Percentiles rank a stretch among this genome's conserved stretches.
Evolutionary conservation across 2,797 vertebrate genomes (phyloP).

Genomic region (Micromesistius poutassou): DNA sequence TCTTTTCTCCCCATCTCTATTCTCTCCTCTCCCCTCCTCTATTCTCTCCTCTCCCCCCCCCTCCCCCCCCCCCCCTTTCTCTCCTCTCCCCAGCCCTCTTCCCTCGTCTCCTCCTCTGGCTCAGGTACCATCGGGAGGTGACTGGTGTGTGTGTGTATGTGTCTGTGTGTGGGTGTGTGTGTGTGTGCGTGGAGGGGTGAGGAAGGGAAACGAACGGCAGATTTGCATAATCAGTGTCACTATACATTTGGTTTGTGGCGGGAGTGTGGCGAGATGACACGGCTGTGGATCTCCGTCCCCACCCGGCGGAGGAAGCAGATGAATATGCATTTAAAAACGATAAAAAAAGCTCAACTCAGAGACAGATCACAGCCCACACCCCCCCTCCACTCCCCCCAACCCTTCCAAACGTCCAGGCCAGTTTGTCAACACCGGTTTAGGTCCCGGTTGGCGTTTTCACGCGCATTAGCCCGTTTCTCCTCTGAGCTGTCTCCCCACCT

Average conservation of each 20-base stretch:
- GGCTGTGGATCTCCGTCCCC: conserved; percentile 65
- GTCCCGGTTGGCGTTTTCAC: conserved; percentile 66
- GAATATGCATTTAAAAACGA: conserved; percentile 72
- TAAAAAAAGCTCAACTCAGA: too few species aligned
- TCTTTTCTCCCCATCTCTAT: too few species aligned
- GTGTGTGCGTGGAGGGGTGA: conserved; percentile 64
- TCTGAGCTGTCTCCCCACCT: conserved; percentile 44
- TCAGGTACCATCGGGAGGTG: too few species aligned
- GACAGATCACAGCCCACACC: too few species aligned
- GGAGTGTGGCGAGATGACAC: conserved; percentile 78
- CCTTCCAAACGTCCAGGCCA: conserved; percentile 74
- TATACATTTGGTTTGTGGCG: conserved; percentile 76
- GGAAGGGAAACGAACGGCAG: conserved; percentile 72
- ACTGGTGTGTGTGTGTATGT: too few species aligned
- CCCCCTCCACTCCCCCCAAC: conserved; percentile 19
- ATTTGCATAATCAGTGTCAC: conserved; percentile 88
- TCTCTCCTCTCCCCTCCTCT: too few species aligned
- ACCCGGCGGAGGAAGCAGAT: conserved; percentile 69
- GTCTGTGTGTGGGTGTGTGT: conserved; percentile 63
- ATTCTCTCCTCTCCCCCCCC: too few species aligned
- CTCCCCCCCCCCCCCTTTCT: too few species aligned
- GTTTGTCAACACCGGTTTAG: conserved; percentile 77
- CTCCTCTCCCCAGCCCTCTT: too few species aligned
- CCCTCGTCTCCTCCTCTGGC: too few species aligned
- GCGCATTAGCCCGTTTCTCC: conserved; percentile 59